Conservation (phyloP, 2,888 invertebrate genomes). For the Folsomia candida region DNA sequence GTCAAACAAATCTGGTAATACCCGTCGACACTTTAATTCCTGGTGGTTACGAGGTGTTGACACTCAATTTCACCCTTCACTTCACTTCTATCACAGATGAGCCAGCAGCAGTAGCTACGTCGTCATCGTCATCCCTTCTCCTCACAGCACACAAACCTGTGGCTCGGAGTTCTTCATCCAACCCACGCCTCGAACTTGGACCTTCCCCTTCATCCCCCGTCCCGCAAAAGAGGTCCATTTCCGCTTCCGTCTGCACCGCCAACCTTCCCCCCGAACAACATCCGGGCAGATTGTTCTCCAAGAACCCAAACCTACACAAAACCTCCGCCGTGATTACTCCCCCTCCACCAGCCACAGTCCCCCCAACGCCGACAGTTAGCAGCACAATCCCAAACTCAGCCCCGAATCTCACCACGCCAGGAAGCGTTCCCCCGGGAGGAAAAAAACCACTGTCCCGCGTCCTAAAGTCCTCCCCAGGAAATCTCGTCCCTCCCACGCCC, state of each 20-base stretch:
- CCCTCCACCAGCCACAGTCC: not conserved
- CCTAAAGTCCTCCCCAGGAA: conserved; percentile 37
- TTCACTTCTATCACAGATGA: not conserved
- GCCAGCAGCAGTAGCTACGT: conserved; percentile 3
- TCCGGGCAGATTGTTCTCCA: conserved; percentile 11
- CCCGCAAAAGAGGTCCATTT: conserved; percentile 10
- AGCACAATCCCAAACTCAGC: not conserved
- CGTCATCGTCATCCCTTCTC: conserved; percentile 2
- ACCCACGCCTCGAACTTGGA: conserved; percentile 37
- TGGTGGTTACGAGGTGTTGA: not conserved
- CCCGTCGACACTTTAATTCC: not conserved
- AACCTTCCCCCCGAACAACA: conserved; percentile 25
- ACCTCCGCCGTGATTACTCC: not conserved
- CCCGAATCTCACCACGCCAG: conserved; percentile 15
- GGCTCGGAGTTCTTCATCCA: conserved; percentile 32
- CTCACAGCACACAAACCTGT: conserved; percentile 34
- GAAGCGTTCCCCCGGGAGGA: conserved; percentile 16
- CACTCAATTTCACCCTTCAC: not conserved
- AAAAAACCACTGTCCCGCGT: conserved; percentile 44
- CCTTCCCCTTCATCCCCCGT: conserved; percentile 17
- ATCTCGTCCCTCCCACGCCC: conserved; percentile 15
- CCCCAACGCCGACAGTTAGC: not conserved
- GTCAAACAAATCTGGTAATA: too few species aligned
- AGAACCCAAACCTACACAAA: not conserved
- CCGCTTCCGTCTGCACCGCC: conserved; percentile 26